Evolutionary conservation across 2,888 invertebrate species (phyloP).

Genomic region (Eudasyphora cyanicolor): DNA sequence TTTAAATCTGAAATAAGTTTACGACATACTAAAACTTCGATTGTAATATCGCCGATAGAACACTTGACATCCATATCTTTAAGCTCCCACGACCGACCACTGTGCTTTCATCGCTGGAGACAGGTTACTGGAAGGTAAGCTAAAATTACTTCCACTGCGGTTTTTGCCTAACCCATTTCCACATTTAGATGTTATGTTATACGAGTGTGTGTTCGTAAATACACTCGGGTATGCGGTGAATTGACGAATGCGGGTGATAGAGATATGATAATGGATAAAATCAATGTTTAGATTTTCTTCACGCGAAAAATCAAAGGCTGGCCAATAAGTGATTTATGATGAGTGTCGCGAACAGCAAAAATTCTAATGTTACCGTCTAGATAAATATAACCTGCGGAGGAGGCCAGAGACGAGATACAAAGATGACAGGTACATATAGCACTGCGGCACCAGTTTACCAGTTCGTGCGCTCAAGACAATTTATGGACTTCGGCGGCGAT

Average conservation of each 20-base stretch:
- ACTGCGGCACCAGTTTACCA: background rate
- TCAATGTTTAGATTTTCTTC: background rate
- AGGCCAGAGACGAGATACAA: background rate
- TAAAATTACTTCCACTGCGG: too few species aligned
- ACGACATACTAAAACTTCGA: too few species aligned
- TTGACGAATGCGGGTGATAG: too few species aligned
- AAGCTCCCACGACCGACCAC: too few species aligned
- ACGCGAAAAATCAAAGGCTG: background rate
- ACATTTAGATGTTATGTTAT: too few species aligned
- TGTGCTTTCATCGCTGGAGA: too few species aligned
- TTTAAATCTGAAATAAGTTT: too few species aligned
- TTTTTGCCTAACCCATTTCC: too few species aligned
- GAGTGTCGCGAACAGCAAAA: background rate
- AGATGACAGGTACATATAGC: background rate
- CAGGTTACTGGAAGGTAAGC: too few species aligned
- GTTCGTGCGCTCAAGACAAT: background rate
- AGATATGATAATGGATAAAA: background rate
- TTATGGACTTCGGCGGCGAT: background rate
- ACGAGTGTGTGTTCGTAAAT: background rate
- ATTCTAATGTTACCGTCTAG: too few species aligned
- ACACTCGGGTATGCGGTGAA: background rate
- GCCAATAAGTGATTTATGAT: conserved; percentile 17
- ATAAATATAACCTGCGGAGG: background rate
- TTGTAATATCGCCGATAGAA: too few species aligned
- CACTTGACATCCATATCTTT: too few species aligned